These are phyloP conservation scores for Melanocharis versteri DNA, from an alignment of 2,113 vertebrate species.

Conservation along the genomic window DNA sequence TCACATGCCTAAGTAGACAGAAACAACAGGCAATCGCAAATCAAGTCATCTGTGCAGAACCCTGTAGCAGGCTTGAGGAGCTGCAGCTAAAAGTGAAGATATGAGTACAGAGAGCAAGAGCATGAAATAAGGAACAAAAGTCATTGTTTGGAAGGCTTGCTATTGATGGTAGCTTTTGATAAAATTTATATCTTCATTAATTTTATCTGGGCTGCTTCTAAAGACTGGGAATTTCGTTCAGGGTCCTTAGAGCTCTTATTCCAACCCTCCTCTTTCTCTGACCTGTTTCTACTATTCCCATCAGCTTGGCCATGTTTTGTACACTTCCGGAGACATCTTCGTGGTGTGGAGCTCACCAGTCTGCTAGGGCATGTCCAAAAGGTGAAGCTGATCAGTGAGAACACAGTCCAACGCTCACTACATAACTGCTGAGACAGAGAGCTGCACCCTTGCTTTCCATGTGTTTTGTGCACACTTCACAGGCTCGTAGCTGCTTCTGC, in stretches of 20 bases:
- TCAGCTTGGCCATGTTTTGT: not conserved
- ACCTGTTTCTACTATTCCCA: not conserved
- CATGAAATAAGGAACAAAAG: not conserved
- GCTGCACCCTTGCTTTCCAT: not conserved
- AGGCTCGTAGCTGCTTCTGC: not conserved
- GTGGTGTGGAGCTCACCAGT: not conserved
- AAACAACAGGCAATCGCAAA: not conserved
- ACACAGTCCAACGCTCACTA: not conserved
- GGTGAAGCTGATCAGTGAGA: not conserved
- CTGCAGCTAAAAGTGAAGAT: not conserved
- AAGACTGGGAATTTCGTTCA: not conserved
- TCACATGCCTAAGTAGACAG: not conserved
- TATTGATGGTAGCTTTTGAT: not conserved
- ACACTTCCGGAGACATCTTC: not conserved
- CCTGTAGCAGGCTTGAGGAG: not conserved
- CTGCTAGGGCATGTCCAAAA: not conserved
- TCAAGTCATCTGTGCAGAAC: not conserved
- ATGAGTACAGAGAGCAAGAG: not conserved
- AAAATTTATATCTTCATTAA: not conserved
- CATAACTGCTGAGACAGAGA: not conserved
- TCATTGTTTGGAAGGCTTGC: not conserved
- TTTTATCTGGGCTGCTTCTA: not conserved
- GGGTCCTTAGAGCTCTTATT: not conserved
- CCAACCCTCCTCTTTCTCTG: not conserved
- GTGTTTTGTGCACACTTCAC: not conserved